Base-by-base conservation (phyloP, 2,888 invertebrate species). In the Colletes collaris region DNA sequence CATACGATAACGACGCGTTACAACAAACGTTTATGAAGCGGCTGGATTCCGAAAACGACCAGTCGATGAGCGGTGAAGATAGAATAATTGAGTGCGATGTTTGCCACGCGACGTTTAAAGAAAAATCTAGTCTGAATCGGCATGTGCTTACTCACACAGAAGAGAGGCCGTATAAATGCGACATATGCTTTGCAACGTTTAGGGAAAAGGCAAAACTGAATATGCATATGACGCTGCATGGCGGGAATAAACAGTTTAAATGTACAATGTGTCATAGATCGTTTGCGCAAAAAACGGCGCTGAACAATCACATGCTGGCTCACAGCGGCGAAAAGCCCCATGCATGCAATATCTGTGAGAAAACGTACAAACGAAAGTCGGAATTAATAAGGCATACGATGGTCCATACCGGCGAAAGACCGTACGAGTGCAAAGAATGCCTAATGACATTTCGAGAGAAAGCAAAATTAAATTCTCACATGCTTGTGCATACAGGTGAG, bases 381-480 rank as follows among this genome's bases (percentile, higher is more conserved):
- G 92, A 92, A 75, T 81, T 92, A 8, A 91, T 92, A 49, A 86
- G 92, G 58, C 92, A 92, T 77, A 88, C 89, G 10, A 92, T 92
- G 92, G 92, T 92, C 0, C 92, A 92, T 65, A 92, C 92, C 1
- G 92, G 92, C 4, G 92, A 91, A 82, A 79, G 92, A 49, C 92
- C 92, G 0, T 92, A 92, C 68, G 92, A 92, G 72, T 92, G 92
- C 69, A 92, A 92, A 78, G 92, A 92, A 68, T 92, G 92, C 59
- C 81, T 92, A 8, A 92, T 92, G 92, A 92, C 92, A 5, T 92
- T 92, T 69, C 86, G 92, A 0, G 92, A 92, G 69, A 92, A 92
- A 52, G 91, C 92, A 3, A 92, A 92, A 70, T 75, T 92, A 3
- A 92, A 92, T 81, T 92, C 92, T 2, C 92, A 92, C 69, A 92